Evolutionary conservation across 2,888 invertebrate genomes (phyloP).

Genomic region (Lithophane leautieri): DNA sequence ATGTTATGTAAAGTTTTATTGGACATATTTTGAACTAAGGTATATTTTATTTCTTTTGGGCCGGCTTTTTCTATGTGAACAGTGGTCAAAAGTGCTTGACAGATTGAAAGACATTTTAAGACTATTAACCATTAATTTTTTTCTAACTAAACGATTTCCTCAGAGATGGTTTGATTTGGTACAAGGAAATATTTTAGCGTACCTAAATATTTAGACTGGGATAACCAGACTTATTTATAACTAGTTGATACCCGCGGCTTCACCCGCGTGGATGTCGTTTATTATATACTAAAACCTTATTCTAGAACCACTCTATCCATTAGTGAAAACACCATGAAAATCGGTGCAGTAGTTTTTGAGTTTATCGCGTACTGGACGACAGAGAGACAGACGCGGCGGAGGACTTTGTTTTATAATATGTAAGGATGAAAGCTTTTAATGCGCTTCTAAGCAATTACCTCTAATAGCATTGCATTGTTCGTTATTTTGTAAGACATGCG

Average conservation of each 20-base stretch:
- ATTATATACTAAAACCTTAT: too few relatives aligned
- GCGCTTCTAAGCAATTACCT: background rate
- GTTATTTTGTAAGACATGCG: background rate
- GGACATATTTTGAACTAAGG: background rate
- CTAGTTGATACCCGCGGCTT: too few relatives aligned
- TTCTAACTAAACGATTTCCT: background rate
- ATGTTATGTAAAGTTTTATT: too few relatives aligned
- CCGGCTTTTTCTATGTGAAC: background rate
- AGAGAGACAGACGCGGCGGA: too few relatives aligned
- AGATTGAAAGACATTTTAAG: background rate
- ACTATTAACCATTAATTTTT: background rate
- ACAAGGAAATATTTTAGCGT: background rate
- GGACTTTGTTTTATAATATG: too few relatives aligned
- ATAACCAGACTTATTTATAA: background rate
- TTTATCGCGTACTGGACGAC: too few relatives aligned
- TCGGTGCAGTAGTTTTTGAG: too few relatives aligned
- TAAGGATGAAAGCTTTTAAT: background rate
- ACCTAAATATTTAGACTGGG: background rate
- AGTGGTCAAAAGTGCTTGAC: background rate
- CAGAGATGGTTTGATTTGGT: background rate
- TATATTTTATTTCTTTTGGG: background rate
- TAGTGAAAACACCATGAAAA: too few relatives aligned
- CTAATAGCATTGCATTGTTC: slow-evolving; percentile 1
- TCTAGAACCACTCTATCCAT: too few relatives aligned
- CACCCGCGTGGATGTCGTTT: too few relatives aligned